Evolutionary conservation across 2,113 vertebrate genomes (phyloP).

Genomic region (Hucho hucho): DNA sequence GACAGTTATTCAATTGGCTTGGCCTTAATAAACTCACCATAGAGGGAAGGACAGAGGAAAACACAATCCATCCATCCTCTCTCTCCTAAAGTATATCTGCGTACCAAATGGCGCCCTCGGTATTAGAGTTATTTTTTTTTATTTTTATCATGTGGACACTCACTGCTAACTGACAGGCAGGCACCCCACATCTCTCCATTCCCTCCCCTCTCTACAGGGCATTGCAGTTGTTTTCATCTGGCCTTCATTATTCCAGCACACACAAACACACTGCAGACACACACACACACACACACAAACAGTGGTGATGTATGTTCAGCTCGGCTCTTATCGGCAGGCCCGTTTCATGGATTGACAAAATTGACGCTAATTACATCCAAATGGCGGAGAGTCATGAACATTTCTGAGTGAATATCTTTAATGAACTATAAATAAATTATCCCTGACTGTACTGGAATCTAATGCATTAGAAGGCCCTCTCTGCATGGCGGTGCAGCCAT

Average conservation of each 20-base stretch:
- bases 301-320: slow-evolving; percentile 11
- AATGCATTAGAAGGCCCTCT: slow-evolving; percentile 1
- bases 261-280: not conserved
- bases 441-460: not conserved
- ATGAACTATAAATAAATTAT: slow-evolving; percentile 54
- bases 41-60: too few species aligned
- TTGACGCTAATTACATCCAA: slow-evolving; percentile 32
- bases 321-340: slow-evolving; percentile 10
- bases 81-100: too few species aligned
- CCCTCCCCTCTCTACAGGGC: not conserved
- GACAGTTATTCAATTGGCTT: slow-evolving; percentile 43
- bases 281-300: too few species aligned
- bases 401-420: slow-evolving; percentile 50
- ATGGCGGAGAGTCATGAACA: slow-evolving; percentile 33
- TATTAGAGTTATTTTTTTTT: too few species aligned
- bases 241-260: not conserved
- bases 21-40: slow-evolving; percentile 36
- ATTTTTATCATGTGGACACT: too few species aligned
- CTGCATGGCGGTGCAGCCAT: not conserved
- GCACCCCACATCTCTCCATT: not conserved
- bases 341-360: slow-evolving; percentile 23
- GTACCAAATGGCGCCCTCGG: too few species aligned
- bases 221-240: not conserved
- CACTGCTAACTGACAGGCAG: too few species aligned
- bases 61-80: too few species aligned